Evolutionary conservation across 2,113 vertebrate species (phyloP), one percentile per base, ranked within the genome.

Genomic region (Nothocercus nigrocapillus): DNA sequence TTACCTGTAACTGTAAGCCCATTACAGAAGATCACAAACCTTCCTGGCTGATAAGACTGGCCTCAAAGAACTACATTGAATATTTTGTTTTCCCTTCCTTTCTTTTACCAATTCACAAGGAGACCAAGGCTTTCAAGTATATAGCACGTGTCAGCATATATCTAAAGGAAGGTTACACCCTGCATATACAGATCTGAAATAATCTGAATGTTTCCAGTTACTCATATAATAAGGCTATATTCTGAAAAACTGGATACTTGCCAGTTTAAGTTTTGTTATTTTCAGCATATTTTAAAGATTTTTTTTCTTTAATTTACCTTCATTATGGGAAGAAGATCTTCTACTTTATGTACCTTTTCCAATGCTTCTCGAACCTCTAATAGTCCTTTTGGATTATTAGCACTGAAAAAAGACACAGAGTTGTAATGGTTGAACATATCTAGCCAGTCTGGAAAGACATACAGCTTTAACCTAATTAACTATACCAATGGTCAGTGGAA

Each of bases 271-370:
- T 44, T 64, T 78, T 11, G n/a, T 27, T 28, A 36, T 56, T 84
- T 81, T 82, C 73, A 44, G 13, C 6, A 21, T 16, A 27, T 80
- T 88, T 80, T 82, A 4, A 85, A 74, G 20, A 49, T 21, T 89
- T 79, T 89, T 54, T 80, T 91, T 49, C 28, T 79, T 56, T 80
- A 28, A 83, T 93, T 97, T 98, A 99, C 99, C 99, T 99, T 99
- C 99, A 99, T 99, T 95, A 99, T 99, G n/a, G 99, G 99, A 95
- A 99, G 98, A 69, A 99, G 98, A 94, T 99, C 99, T 96, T 99
- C 99, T 68, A 99, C 99, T 97, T 98, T 99, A 94, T 98, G 98
- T 7, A 99, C 99, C 77, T 98, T 99, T 95, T 99, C 99, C 82
- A 99, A 98, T 77, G 99, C 99, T 96, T 99, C 99, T 58, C 98